These are phyloP conservation scores for Drosophila ohnishii DNA, from an alignment of 1,140 invertebrate genomes.

Conservation along the genomic window DNA sequence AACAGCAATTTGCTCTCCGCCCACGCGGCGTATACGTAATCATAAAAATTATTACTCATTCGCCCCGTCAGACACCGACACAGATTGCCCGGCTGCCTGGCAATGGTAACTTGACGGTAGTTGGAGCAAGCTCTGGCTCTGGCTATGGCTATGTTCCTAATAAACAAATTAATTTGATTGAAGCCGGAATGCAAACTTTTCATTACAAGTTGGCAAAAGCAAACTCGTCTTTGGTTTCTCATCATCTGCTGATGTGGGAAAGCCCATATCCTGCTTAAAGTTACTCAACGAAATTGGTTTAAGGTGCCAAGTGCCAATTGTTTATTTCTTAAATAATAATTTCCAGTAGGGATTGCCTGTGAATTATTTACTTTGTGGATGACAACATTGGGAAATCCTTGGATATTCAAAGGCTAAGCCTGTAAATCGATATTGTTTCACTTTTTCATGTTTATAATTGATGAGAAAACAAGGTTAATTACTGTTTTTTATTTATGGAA, in stretches of 20 bases:
- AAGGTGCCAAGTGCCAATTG: neutral
- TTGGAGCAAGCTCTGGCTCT: too few relatives aligned
- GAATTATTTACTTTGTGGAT: neutral
- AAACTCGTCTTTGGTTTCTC: constrained; percentile 25
- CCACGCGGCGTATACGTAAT: constrained; percentile 63
- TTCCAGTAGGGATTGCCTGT: too few relatives aligned
- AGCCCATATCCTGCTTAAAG: neutral
- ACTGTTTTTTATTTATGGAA: neutral
- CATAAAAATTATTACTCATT: constrained; percentile 74
- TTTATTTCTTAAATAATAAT: neutral
- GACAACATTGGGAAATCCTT: too few relatives aligned
- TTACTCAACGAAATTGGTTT: neutral
- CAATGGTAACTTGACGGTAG: neutral
- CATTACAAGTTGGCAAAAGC: constrained; percentile 19
- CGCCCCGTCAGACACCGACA: constrained; percentile 25
- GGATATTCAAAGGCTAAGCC: neutral
- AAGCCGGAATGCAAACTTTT: constrained; percentile 43
- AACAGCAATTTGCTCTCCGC: constrained; percentile 69
- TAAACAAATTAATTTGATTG: constrained; percentile 74
- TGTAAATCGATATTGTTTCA: neutral
- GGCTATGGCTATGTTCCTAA: constrained; percentile 34
- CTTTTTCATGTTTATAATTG: neutral
- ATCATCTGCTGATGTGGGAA: neutral
- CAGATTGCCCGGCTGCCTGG: neutral
- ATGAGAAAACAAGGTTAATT: neutral